Conservation (phyloP, 2,888 invertebrate genomes). For the Bembecia ichneumoniformis region DNA sequence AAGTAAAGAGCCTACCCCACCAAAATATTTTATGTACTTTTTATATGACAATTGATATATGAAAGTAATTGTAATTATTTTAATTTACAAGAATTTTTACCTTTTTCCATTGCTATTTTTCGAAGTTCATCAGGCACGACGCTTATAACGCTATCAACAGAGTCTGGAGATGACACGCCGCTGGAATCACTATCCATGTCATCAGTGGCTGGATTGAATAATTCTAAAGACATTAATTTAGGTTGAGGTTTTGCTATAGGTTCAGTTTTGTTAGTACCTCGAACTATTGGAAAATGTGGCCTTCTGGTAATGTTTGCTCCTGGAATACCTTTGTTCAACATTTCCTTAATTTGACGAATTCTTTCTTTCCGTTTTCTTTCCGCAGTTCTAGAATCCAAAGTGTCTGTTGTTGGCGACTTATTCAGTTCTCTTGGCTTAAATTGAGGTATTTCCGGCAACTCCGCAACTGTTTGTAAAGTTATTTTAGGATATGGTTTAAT, state of each 20-base stretch:
- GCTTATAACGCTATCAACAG: slow-evolving; percentile 88
- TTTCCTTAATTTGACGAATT: slow-evolving; percentile 79
- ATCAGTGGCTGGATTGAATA: slow-evolving; percentile 92
- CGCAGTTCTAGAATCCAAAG: slow-evolving; percentile 53
- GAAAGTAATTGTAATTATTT: background rate
- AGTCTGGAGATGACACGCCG: slow-evolving; percentile 89
- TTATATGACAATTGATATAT: background rate
- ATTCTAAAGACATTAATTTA: slow-evolving; percentile 82
- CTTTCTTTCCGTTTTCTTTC: slow-evolving; percentile 75
- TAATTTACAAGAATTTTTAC: slow-evolving; percentile 18
- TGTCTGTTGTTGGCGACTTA: slow-evolving; percentile 44
- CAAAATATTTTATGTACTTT: too few relatives aligned
- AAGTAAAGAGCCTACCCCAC: too few relatives aligned
- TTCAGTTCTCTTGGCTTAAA: slow-evolving; percentile 53
- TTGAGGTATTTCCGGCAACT: slow-evolving; percentile 75
- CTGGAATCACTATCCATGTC: slow-evolving; percentile 92
- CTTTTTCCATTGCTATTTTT: slow-evolving; percentile 58
- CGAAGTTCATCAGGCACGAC: slow-evolving; percentile 77
- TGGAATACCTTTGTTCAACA: slow-evolving; percentile 79
- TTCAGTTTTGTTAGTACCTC: slow-evolving; percentile 74
- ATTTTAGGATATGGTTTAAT: slow-evolving; percentile 70
- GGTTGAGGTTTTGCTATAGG: slow-evolving; percentile 78
- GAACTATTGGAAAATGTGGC: slow-evolving; percentile 78
- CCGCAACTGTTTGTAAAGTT: slow-evolving; percentile 74
- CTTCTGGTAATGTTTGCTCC: slow-evolving; percentile 64